phyloP scores from a whole-genome alignment of 2,797 vertebrate species.

The Cynopterus sphinx region DNA sequence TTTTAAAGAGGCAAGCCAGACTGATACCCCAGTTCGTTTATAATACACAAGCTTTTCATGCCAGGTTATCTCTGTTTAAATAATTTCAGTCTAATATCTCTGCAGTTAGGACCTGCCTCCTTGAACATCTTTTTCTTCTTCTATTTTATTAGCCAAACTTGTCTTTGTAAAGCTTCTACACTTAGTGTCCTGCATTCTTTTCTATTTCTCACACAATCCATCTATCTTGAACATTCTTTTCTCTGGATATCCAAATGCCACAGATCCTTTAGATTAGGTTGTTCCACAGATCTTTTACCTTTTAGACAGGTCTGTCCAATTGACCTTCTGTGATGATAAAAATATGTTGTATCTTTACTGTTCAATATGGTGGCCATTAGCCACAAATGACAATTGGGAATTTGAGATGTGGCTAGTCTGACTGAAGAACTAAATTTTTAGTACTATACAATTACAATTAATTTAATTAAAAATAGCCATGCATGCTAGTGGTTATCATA shows the following conservation, averaged over 20 bases:
- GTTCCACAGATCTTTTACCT: no score
- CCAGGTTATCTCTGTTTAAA: not conserved
- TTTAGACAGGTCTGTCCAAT: not conserved
- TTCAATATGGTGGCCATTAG: not conserved
- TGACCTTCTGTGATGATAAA: not conserved
- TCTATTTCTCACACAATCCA: not conserved
- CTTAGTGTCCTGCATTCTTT: not conserved
- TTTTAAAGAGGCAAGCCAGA: not conserved
- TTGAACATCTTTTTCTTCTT: not conserved
- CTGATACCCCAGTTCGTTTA: rapidly evolving
- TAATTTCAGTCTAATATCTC: not conserved
- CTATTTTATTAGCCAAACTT: not conserved
- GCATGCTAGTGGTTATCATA: not conserved
- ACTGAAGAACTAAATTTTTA: not conserved
- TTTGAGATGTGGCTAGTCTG: not conserved
- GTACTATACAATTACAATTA: not conserved
- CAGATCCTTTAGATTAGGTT: not conserved
- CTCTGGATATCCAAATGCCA: not conserved
- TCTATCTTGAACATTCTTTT: not conserved
- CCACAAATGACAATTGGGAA: not conserved
- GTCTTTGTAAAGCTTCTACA: rapidly evolving
- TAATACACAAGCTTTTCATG: not conserved
- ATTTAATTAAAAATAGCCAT: not conserved
- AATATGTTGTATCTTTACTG: not conserved
- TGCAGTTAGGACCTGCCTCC: not conserved